These are phyloP conservation scores for Drosophila busckii DNA, from an alignment of 1,140 invertebrate species.

Conservation along the genomic window DNA sequence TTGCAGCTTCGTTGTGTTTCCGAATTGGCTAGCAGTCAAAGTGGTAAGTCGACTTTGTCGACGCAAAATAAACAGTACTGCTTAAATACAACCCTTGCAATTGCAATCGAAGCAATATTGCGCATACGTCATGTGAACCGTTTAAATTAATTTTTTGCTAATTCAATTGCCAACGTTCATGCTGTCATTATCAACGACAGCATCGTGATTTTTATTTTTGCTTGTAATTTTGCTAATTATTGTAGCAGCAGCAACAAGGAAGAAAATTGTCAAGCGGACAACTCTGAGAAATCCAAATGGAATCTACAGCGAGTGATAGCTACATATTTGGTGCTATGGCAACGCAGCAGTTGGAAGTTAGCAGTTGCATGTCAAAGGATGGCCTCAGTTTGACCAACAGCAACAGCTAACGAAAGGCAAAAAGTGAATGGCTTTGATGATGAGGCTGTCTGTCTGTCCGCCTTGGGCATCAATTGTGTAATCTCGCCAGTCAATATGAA, in stretches of 20 bases:
- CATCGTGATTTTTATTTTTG: not conserved
- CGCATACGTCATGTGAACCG: too few species aligned
- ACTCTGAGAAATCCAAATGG: constrained; percentile 47
- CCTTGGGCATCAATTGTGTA: constrained; percentile 55
- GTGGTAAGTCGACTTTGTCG: too few species aligned
- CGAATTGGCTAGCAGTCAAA: too few species aligned
- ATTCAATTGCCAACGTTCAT: too few species aligned
- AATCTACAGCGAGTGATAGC: constrained; percentile 29
- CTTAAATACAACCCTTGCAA: too few species aligned
- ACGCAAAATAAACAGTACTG: too few species aligned
- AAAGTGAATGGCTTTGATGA: constrained; percentile 70
- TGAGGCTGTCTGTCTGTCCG: constrained; percentile 26
- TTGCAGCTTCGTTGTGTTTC: too few species aligned
- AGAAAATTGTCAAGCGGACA: constrained; percentile 56
- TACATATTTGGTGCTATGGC: constrained; percentile 23
- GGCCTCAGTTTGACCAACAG: constrained; percentile 27
- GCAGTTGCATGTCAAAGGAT: constrained; percentile 44
- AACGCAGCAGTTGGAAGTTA: too few species aligned
- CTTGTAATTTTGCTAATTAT: constrained; percentile 56
- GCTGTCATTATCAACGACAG: not conserved
- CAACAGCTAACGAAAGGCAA: constrained; percentile 20
- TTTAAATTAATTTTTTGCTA: too few species aligned
- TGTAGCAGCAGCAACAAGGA: constrained; percentile 51
- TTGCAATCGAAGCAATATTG: too few species aligned
- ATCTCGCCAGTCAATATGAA: constrained; percentile 39